Base-by-base conservation (phyloP, 2,797 vertebrate species). In the Setipinna tenuifilis region DNA sequence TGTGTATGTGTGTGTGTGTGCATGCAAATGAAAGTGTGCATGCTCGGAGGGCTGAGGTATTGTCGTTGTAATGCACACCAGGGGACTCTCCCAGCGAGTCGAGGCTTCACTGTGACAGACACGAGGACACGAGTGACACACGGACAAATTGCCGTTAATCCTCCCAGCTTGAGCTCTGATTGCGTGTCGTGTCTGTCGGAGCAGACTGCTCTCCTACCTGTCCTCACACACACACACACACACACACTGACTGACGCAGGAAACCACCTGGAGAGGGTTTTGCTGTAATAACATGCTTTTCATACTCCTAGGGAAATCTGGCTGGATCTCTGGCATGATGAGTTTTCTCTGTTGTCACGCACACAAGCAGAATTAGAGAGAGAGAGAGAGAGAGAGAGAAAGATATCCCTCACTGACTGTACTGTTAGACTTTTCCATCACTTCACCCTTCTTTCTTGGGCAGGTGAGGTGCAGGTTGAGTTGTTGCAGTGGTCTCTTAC, bases 1-100 rank as follows among this genome's bases (percentile, higher is more conserved):
- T 78, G 84, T 85, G 84, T 58, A 61, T 25, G 82, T 81, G 35
- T 61, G 48, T 23, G 71, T 65, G 83, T 17, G 86, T 68, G 80
- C 35, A 2, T 5, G 35, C 35, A 41, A 41, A 46, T 85, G 80
- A 78, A 68, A 59, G 35, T 81, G 84, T 81, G 80, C 59, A 82
- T 83, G 68, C 57, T 50, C 81, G 6, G 25, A 9, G 28, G 61
- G 23, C 28, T n/a, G 57, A 65, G 54, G 31, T 46, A 2, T 82
- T 75, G 83, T 85, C 82, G 82, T 31, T 78, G 71, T 35, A 21
- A 44, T 41, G 35, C 7, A 41, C 71, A 44, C 71, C 35, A 9
- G 71, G 35, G 19, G 17, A 14, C 71, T 44, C 23, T 78, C 12
- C 61, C 10, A 25, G 35, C 35, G 6, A 62, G 4, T 1, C 57